Evolutionary conservation across 1,140 invertebrate species (phyloP).

Genomic region (Drosophila bocki): DNA sequence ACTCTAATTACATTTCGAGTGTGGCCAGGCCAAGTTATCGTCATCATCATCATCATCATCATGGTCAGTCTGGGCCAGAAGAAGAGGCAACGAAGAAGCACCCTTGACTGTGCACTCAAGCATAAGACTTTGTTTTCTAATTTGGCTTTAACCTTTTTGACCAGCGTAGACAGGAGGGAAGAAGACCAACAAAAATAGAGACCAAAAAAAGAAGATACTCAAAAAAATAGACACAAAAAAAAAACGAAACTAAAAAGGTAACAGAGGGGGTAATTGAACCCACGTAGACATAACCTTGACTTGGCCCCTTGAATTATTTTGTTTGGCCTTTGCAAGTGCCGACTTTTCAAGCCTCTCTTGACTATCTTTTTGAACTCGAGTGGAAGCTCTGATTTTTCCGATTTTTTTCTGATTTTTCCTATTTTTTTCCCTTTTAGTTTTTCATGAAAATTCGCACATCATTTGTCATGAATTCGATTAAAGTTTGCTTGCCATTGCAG

Average conservation of each 20-base stretch:
- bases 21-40: constrained; percentile 58
- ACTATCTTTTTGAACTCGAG: background rate
- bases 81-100: constrained; percentile 15
- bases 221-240: background rate
- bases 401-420: background rate
- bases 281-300: constrained; percentile 72
- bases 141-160: constrained; percentile 76
- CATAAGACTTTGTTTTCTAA: constrained; percentile 77
- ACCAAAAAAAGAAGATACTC: background rate
- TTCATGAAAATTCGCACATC: constrained; percentile 67
- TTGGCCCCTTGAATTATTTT: constrained; percentile 44
- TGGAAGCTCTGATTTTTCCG: background rate
- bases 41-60: constrained; percentile 33
- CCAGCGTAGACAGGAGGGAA: constrained; percentile 40
- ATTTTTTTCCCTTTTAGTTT: constrained; percentile 11
- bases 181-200: background rate
- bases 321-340: constrained; percentile 15
- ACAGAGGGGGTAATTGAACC: constrained; percentile 69
- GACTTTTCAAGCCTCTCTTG: background rate
- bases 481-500: constrained; percentile 63
- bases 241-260: constrained; percentile 15
- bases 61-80: constrained; percentile 21
- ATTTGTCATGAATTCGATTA: constrained; percentile 82
- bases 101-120: constrained; percentile 70
- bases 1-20: constrained; percentile 75